These are phyloP conservation scores for Embidobia sp. DNA, from an alignment of 2,888 invertebrate species.

Conservation along the genomic window DNA sequence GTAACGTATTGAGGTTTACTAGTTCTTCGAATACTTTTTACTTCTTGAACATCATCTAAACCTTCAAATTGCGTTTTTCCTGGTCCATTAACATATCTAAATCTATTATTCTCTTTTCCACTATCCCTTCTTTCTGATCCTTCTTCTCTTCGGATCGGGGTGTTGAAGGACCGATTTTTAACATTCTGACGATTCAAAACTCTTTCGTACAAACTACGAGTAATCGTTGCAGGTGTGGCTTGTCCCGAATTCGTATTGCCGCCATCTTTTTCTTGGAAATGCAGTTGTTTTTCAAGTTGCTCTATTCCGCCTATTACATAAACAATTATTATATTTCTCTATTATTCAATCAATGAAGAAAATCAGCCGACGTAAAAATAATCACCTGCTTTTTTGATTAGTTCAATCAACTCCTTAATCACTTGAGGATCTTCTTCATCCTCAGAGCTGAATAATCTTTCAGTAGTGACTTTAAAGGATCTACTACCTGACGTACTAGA, in stretches of 20 bases:
- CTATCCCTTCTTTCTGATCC: constrained; percentile 44
- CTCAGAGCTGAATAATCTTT: constrained; percentile 58
- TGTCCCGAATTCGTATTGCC: constrained; percentile 71
- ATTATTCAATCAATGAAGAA: too few species aligned
- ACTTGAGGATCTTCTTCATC: constrained; percentile 88
- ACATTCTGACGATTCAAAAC: constrained; percentile 83
- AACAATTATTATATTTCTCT: background rate
- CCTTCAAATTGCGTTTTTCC: constrained; percentile 83
- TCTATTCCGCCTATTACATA: constrained; percentile 87
- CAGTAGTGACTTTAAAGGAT: constrained; percentile 65
- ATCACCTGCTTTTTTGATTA: constrained; percentile 91
- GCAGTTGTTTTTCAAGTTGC: constrained; percentile 90
- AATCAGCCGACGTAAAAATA: background rate
- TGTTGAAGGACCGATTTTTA: constrained; percentile 65
- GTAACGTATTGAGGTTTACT: constrained; percentile 88
- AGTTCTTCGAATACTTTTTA: constrained; percentile 78
- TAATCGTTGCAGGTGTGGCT: constrained; percentile 86
- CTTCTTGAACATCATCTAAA: constrained; percentile 78
- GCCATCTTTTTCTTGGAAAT: constrained; percentile 82
- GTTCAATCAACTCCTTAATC: constrained; percentile 91
- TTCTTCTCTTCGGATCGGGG: constrained; percentile 75
- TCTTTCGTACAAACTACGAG: constrained; percentile 89
- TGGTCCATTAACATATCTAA: constrained; percentile 82
- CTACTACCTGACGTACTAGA: constrained; percentile 61
- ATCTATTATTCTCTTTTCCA: constrained; percentile 52